Evolutionary conservation across 2,113 vertebrate genomes (phyloP), one percentile per base, ranked within the genome.

Genomic region (Neomonachus schauinslandi): DNA sequence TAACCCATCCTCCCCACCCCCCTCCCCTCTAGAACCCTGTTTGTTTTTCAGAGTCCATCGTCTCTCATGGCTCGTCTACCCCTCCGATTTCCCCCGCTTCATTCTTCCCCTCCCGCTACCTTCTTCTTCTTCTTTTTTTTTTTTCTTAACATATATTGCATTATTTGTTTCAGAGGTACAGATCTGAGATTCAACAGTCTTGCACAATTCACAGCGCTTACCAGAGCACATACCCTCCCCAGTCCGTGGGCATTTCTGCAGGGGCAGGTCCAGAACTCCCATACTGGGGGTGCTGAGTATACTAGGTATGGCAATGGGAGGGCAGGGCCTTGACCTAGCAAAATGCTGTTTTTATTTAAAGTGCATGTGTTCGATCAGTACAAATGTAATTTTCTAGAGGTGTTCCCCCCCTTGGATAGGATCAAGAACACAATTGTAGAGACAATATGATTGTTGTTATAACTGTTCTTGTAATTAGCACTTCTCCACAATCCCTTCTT

Each of bases 201-300:
- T n/a, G n/a, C n/a, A n/a, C n/a, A n/a, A n/a, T n/a, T n/a, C n/a
- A n/a, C n/a, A n/a, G n/a, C n/a, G n/a, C n/a, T n/a, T n/a, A n/a
- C n/a, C n/a, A n/a, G n/a, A n/a, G n/a, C n/a, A n/a, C n/a, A n/a
- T n/a, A n/a, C n/a, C n/a, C n/a, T n/a, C n/a, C n/a, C n/a, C n/a
- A n/a, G n/a, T n/a, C n/a, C n/a, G n/a, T n/a, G n/a, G n/a, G 26
- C 18, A 31, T 13, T 63, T 83, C 19, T 53, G 39, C 33, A 46
- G 16, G 10, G 79, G 18, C 1, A 4, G 7, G 22, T 57, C 46
- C 28, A 55, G 76, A 88, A 83, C 49, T 55, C 57, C 76, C 22
- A 6, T 5, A 7, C 0, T 42, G 69, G 2, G 4, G 15, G 16
- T 9, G 11, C 12, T 33, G 13, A 10, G 11, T 5, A 7, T 31